These are phyloP conservation scores for Hylyphantes graminicola DNA, from an alignment of 1,140 invertebrate genomes.

Conservation along the genomic window DNA sequence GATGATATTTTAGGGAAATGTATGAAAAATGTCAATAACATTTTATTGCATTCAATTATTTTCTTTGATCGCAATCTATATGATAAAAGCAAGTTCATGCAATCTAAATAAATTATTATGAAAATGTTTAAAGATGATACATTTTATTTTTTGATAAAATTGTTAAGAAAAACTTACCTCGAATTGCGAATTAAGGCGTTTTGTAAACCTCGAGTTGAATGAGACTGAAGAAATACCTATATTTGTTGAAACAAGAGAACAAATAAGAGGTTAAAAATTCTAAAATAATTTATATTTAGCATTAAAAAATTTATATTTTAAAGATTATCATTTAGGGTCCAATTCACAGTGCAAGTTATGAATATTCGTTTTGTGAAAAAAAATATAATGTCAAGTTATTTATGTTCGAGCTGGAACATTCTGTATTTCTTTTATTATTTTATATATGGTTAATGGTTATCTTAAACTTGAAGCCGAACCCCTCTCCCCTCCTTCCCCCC, in stretches of 20 bases:
- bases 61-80: no score
- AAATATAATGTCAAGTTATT: no score
- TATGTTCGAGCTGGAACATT: no score
- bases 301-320: no score
- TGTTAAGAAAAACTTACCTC: slow-evolving; percentile 26
- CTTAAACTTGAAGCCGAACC: no score
- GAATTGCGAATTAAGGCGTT: slow-evolving; percentile 42
- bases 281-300: not conserved
- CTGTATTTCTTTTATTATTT: no score
- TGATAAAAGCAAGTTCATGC: not conserved
- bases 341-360: no score
- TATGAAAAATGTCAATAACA: not conserved
- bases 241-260: not conserved
- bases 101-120: not conserved
- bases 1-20: not conserved
- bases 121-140: not conserved
- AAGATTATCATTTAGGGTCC: no score
- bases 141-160: not conserved
- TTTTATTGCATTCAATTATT: no score
- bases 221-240: slow-evolving; percentile 48
- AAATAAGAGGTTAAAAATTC: not conserved
- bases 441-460: no score
- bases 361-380: no score
- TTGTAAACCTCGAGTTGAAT: slow-evolving; percentile 33
- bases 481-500: no score